Evolutionary conservation across 2,797 vertebrate species (phyloP), one percentile per base, ranked within the genome.

Genomic region (Hybognathus amarus): DNA sequence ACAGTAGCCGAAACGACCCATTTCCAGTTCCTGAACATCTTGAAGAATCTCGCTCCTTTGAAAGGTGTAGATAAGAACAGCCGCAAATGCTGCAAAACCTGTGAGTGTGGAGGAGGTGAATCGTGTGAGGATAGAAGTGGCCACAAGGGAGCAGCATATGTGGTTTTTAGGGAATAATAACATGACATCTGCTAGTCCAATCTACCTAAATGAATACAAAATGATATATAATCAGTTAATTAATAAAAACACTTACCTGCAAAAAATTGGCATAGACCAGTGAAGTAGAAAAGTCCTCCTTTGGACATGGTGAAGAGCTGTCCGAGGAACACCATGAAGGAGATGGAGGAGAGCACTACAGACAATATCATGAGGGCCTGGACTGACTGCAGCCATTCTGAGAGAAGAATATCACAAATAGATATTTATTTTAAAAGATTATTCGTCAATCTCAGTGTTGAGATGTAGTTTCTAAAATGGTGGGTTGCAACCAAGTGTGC

Each of bases 281-380:
- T 97, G 89, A 96, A 93, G 22, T 97, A 98, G 93, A 97, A 98
- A 79, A 97, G 95, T 0, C 93, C 94, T 88, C 96, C 96, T 87
- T 89, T 93, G 47, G 94, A 90, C 90, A 97, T 91, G 61, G 94
- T 95, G 89, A 97, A 93, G 56, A 97, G 95, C 86, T 97, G 97
- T 80, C 93, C 92, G 87, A 97, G 92, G 90, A 97, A 97, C 76
- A 96, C 90, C 85, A 97, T 90, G 89, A 97, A 96, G 83, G 97
- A 95, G 78, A 96, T 89, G 40, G 93, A 95, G 85, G 96, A 97
- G 90, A 97, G 96, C 75, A 96, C 90, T 85, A 96, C 92, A 7
- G 96, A 94, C 4, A 97, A 93, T 63, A 97, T 91, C 95, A 97
- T 97, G 84, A 97, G 94, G 64, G 94, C 95, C 89, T 97, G 96